Evolutionary conservation across 1,140 invertebrate genomes (phyloP).

Genomic region (Drosophila dunni): DNA sequence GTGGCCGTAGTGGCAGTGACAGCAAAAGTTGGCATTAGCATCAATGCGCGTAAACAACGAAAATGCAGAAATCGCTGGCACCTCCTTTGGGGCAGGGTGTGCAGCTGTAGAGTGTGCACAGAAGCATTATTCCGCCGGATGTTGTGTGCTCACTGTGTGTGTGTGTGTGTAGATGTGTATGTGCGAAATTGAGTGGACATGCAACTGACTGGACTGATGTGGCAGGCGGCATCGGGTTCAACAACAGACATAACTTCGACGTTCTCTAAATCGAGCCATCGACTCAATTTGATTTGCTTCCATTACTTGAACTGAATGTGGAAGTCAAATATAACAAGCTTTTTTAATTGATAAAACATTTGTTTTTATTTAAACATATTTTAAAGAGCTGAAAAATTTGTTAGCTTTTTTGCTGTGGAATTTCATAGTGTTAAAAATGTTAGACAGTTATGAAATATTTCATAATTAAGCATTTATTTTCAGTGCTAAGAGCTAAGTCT

Average conservation of each 20-base stretch:
- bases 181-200: constrained; percentile 51
- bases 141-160: constrained; percentile 46
- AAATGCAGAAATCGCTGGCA: constrained; percentile 51
- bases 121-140: constrained; percentile 76
- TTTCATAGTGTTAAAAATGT: too few species aligned
- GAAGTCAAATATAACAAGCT: too few species aligned
- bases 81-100: constrained; percentile 40
- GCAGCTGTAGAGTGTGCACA: constrained; percentile 43
- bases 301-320: not conserved
- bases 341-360: too few species aligned
- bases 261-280: not conserved
- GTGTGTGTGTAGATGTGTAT: constrained; percentile 27
- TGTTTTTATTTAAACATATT: too few species aligned
- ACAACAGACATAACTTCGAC: not conserved
- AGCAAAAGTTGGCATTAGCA: constrained; percentile 59
- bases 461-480: too few species aligned
- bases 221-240: not conserved
- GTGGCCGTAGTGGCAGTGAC: constrained; percentile 34
- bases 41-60: constrained; percentile 69
- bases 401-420: too few species aligned
- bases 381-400: too few species aligned
- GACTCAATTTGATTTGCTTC: not conserved
- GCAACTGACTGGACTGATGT: constrained; percentile 23
- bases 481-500: too few species aligned
- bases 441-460: too few species aligned